Conservation (phyloP, 2,113 vertebrate genomes). For the Serinus canaria region DNA sequence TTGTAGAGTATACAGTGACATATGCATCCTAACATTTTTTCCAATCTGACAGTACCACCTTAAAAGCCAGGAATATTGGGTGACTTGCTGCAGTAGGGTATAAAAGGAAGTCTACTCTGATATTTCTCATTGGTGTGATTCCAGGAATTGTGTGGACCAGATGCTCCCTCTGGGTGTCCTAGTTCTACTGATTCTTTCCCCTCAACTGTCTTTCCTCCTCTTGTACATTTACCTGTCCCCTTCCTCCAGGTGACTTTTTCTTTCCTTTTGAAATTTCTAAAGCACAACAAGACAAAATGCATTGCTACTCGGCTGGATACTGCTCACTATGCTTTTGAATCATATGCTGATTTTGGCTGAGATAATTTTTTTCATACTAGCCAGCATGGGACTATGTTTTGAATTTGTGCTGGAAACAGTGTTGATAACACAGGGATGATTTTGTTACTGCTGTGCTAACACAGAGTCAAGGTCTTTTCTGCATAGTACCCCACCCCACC, state of each 20-base stretch:
- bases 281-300: not conserved
- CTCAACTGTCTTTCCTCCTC: constrained; percentile 45
- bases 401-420: not conserved
- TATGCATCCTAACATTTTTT: not conserved
- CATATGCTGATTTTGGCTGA: not conserved
- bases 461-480: not conserved
- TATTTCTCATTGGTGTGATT: constrained; percentile 54
- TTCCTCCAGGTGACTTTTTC: constrained; percentile 27
- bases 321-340: not conserved
- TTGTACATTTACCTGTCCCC: constrained; percentile 33
- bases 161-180: constrained; percentile 56
- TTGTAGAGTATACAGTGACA: not conserved
- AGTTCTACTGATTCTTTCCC: constrained; percentile 47
- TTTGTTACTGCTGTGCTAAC: not conserved
- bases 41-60: constrained; percentile 6
- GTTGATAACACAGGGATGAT: not conserved
- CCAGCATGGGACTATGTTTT: not conserved
- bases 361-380: not conserved
- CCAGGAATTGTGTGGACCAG: constrained; percentile 42
- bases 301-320: not conserved
- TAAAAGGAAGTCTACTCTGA: constrained; percentile 63
- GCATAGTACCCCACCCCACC: not conserved
- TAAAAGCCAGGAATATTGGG: constrained; percentile 20
- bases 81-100: constrained; percentile 8
- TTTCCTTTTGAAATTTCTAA: constrained; percentile 49